Conservation (phyloP, 2,113 vertebrate species). For the Toxotes jaculatrix region DNA sequence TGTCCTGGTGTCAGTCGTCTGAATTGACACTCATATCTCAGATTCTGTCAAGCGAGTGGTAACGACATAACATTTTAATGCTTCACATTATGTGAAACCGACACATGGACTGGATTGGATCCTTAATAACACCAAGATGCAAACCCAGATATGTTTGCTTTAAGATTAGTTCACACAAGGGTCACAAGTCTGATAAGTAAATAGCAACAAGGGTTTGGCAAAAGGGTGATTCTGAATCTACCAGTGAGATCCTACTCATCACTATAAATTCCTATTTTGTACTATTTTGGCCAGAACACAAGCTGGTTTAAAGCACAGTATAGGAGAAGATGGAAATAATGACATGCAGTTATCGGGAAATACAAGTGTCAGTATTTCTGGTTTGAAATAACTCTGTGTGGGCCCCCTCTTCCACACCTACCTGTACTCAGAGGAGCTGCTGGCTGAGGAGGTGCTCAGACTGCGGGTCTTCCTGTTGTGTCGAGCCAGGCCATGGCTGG, state of each 20-base stretch:
- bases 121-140: background rate
- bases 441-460: slow-evolving; percentile 89
- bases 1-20: too few relatives aligned
- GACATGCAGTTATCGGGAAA: background rate
- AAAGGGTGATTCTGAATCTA: background rate
- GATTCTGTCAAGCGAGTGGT: too few relatives aligned
- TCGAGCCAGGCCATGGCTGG: slow-evolving; percentile 69
- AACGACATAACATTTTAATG: too few relatives aligned
- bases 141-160: background rate
- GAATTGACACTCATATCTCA: too few relatives aligned
- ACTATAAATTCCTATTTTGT: background rate
- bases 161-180: background rate
- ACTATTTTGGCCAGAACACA: background rate
- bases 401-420: slow-evolving; percentile 50
- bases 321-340: background rate
- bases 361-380: too few relatives aligned
- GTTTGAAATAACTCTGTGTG: background rate
- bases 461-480: slow-evolving; percentile 90
- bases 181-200: background rate
- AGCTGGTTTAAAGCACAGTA: background rate
- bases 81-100: background rate
- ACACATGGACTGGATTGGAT: background rate
- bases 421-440: slow-evolving; percentile 90
- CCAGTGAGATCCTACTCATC: too few relatives aligned
- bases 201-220: background rate